Evolutionary conservation across 2,113 vertebrate species (phyloP), one percentile per base, ranked within the genome.

Genomic region (Lophochroa leadbeateri): DNA sequence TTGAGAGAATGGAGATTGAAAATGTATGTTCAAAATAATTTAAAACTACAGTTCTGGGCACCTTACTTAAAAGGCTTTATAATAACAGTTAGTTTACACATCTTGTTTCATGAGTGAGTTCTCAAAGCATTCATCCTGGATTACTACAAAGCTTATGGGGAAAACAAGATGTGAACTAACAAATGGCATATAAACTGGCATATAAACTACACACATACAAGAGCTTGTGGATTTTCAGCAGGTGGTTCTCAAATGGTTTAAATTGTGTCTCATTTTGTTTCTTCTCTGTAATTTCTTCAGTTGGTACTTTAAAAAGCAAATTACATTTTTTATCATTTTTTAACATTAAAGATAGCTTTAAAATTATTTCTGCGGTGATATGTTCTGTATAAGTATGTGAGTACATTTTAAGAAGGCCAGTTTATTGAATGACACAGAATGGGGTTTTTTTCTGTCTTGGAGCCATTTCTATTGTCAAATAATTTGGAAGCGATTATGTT

Each of bases 1-100:
- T 39, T 35, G 23, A 10, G 58, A 77, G 47, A 67, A 35, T 43
- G 11, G 50, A 70, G 4, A 35, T 16, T 37, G 9, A 49, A 84
- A 41, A 39, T 14, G 6, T 6, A 2, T 24, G 20, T 46, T 74
- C 39, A 50, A 63, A 85, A 49, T 37, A 46, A 35, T 29, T 53
- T 16, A 0, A 43, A 46, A 76, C 37, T 58, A 8, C 0, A 11
- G 5, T 4, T 43, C 57, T 23, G 28, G 47, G 44, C 3, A 1
- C 15, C 4, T 80, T 89, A 23, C 13, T 68, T 63, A 9, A 57
- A 90, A 60, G 19, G 12, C 13, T 43, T 53, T 37, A 5, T 57
- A n/a, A 13, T 49, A 41, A 8, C 37, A 41, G 4, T 7, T 24
- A 15, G 6, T 39, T 86, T 81, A 37, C 27, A 47, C 25, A 28